Percentiles rank a stretch among this genome's conserved stretches.
Conservation (phyloP, 92 coral and sea anemone species). For the Zoanthus sansibaricus region DNA sequence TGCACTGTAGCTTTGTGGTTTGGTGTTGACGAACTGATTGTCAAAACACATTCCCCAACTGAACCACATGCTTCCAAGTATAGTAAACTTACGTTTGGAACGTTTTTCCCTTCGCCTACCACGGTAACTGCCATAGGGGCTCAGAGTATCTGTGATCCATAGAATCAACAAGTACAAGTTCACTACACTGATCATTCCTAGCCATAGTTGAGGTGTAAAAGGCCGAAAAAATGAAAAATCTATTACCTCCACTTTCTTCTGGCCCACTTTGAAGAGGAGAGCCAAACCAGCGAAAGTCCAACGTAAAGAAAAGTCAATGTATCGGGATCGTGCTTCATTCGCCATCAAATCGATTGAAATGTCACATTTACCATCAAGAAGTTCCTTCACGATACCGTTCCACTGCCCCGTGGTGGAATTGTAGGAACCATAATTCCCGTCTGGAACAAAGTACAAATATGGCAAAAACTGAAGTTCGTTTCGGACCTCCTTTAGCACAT, state of each 20-base stretch:
- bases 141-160: slow-evolving; percentile 78
- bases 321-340: slow-evolving; percentile 87
- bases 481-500: slow-evolving; percentile 76
- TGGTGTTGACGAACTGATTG: slow-evolving; percentile 79
- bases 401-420: slow-evolving; percentile 71
- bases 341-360: slow-evolving; percentile 90
- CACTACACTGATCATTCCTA: slow-evolving; percentile 78
- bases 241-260: slow-evolving; percentile 71
- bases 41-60: slow-evolving; percentile 95
- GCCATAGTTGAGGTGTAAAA: slow-evolving; percentile 79
- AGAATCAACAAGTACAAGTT: slow-evolving; percentile 69
- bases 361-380: slow-evolving; percentile 70
- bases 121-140: slow-evolving; percentile 76
- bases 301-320: slow-evolving; percentile 83
- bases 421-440: slow-evolving; percentile 90
- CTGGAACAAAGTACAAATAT: slow-evolving; percentile 82
- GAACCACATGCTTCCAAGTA: slow-evolving; percentile 90
- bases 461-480: slow-evolving; percentile 82
- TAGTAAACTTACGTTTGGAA: slow-evolving; percentile 57
- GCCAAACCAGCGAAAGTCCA: slow-evolving; percentile 94
- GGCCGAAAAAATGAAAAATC: slow-evolving; percentile 85
- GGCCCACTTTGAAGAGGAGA: slow-evolving; percentile 84
- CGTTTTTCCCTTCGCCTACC: slow-evolving; percentile 35
- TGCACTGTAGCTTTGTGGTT: slow-evolving; percentile 81
- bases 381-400: slow-evolving; percentile 85